A percentile compares a stretch with the other conserved stretches of the same genome.
Evolutionary conservation across 2,797 vertebrate species (phyloP).

Genomic region (Orientallactaga sibirica): DNA sequence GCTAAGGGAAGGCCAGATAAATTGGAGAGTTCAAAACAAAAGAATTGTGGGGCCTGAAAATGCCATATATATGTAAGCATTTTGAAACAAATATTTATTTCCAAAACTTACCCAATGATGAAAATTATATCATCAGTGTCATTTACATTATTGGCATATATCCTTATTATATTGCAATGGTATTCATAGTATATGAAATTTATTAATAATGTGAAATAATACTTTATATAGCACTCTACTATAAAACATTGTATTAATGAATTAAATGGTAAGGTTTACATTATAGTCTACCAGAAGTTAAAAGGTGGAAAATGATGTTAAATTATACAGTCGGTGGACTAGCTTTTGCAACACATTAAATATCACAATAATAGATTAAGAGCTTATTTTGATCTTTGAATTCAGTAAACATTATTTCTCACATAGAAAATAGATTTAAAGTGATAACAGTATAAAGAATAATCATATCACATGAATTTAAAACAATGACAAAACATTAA

Average conservation of each 20-base stretch:
- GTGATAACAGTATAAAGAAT: neutral
- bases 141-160: neutral
- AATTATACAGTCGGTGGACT: neutral
- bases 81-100: slow-evolving; percentile 17
- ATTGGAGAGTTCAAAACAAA: neutral
- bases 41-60: neutral
- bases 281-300: neutral
- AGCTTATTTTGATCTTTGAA: neutral
- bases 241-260: neutral
- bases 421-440: neutral
- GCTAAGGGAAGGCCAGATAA: slow-evolving; percentile 22
- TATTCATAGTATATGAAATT: neutral
- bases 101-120: neutral
- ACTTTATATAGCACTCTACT: too few species aligned
- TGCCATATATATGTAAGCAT: neutral
- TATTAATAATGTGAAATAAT: neutral
- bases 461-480: neutral
- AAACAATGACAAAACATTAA: neutral
- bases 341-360: neutral
- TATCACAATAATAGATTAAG: neutral
- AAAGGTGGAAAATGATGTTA: neutral
- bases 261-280: neutral
- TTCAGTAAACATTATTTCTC: neutral
- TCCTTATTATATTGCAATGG: neutral
- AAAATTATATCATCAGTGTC: neutral